These are phyloP conservation scores for Hololepta plana DNA, from an alignment of 2,888 invertebrate genomes.

Conservation along the genomic window DNA sequence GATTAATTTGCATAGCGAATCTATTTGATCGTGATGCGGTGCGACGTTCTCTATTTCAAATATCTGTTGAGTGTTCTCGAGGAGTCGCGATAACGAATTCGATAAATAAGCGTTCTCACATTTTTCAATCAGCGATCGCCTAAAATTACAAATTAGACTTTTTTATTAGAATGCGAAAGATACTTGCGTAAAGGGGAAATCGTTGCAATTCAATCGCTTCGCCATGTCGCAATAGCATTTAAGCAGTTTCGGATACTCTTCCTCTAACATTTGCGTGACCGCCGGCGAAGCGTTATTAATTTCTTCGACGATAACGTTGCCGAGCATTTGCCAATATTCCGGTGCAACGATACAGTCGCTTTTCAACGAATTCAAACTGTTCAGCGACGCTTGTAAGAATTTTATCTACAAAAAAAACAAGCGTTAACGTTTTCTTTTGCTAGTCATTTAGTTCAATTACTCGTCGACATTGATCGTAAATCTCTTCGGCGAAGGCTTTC, in stretches of 20 bases:
- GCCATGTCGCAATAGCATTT: constrained; percentile 63
- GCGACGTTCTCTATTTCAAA: constrained; percentile 48
- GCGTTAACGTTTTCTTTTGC: neutral
- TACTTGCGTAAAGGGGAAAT: constrained; percentile 37
- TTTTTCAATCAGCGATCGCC: constrained; percentile 38
- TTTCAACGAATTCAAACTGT: constrained; percentile 27
- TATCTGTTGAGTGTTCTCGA: constrained; percentile 73
- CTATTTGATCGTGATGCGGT: constrained; percentile 61
- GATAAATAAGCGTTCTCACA: constrained; percentile 78
- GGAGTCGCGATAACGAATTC: constrained; percentile 60
- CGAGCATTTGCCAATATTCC: constrained; percentile 34
- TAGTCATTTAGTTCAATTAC: constrained; percentile 19
- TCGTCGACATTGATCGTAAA: constrained; percentile 54
- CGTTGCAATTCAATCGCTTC: constrained; percentile 43
- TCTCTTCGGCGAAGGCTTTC: constrained; percentile 59
- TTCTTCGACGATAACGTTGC: constrained; percentile 30
- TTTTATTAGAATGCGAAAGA: neutral
- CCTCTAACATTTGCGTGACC: constrained; percentile 69
- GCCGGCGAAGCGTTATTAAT: constrained; percentile 33
- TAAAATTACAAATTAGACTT: constrained; percentile 14
- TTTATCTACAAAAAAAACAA: constrained; percentile 21
- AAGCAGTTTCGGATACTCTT: constrained; percentile 74
- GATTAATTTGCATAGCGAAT: constrained; percentile 47
- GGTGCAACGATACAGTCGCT: constrained; percentile 29
- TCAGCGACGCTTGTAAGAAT: constrained; percentile 31